Conservation (phyloP, 2,888 invertebrate species). For the Epirrhoe alternata region DNA sequence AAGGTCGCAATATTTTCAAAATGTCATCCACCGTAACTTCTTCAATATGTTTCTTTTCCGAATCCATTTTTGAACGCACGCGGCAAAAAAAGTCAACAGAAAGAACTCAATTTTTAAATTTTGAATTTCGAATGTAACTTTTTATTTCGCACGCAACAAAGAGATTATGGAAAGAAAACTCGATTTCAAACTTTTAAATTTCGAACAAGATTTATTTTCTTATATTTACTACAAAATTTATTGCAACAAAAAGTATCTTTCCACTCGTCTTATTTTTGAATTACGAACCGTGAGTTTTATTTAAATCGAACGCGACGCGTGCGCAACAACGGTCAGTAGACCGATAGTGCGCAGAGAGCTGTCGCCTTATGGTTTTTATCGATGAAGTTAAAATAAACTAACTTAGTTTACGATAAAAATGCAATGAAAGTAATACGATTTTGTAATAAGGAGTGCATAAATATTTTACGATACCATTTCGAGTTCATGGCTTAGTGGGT, state of each 20-base stretch:
- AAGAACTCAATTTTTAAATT: neutral
- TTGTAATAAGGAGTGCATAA: slow-evolving; percentile 1
- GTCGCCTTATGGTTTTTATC: slow-evolving; percentile 70
- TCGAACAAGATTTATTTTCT: neutral
- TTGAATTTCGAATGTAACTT: neutral
- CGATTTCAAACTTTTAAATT: neutral
- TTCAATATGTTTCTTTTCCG: slow-evolving; percentile 65
- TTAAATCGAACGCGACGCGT: slow-evolving; percentile 54
- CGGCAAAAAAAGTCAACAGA: slow-evolving; percentile 24
- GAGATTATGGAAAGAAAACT: neutral
- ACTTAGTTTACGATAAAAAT: slow-evolving; percentile 39
- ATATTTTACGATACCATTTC: slow-evolving; percentile 1
- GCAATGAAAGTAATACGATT: slow-evolving; percentile 28
- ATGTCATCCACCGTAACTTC: slow-evolving; percentile 80
- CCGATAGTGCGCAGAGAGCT: slow-evolving; percentile 63
- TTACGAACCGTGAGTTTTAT: slow-evolving; percentile 38
- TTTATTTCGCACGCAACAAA: slow-evolving; percentile 16
- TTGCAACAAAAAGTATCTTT: no score
- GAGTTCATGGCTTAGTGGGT: slow-evolving; percentile 2
- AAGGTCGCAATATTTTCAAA: slow-evolving; percentile 71
- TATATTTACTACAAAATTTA: neutral
- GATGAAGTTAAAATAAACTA: slow-evolving; percentile 60
- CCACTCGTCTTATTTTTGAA: slow-evolving; percentile 26
- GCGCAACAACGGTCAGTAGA: slow-evolving; percentile 55
- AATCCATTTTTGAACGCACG: slow-evolving; percentile 65